Evolutionary conservation across 2,113 vertebrate genomes (phyloP), one percentile per base, ranked within the genome.

Genomic region (Tapirus terrestris): DNA sequence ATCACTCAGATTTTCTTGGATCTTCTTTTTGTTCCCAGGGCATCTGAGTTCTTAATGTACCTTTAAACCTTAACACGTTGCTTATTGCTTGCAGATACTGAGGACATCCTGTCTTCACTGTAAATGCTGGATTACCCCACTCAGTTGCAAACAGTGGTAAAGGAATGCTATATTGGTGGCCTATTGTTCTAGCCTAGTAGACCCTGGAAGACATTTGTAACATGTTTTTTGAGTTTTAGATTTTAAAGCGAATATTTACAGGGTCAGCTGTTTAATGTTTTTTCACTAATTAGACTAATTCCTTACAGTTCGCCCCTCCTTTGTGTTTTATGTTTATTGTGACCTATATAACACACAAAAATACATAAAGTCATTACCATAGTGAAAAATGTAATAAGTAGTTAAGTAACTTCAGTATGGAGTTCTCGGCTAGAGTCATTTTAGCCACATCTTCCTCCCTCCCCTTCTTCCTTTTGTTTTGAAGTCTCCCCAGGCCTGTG

Each of bases 201-300:
- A 89, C 93, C 94, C 93, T 98, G 94, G 91, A 98, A 98, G 96
- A 97, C 96, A 95, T 98, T 97, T 97, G 92, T 91, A 96, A 96
- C 97, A 97, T 97, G 95, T 96, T 98, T 98, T 97, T 98, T 98
- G 96, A 97, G 97, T 98, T 97, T 96, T 93, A 95, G 86, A 92
- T 96, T 96, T 97, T 98, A 94, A 98, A 97, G 79, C 0, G 43
- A 95, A 76, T 94, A 92, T 97, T 97, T 97, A 97, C 97, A 97
- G 86, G 97, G 97, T 98, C 96, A 96, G 93, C 96, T 98, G 96
- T 96, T 96, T 94, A 96, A 88, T 94, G 96, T 89, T 94, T 96
- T 96, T 92, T 86, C 94, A 97, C 95, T 97, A 97, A 97, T 98
- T 97, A 97, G 90, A 92, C 79, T 96, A 98, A 98, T 95, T 83